Percentiles rank a stretch among this genome's conserved stretches.
Conservation (phyloP, 2,888 invertebrate genomes). For the Tachystola acroxantha region DNA sequence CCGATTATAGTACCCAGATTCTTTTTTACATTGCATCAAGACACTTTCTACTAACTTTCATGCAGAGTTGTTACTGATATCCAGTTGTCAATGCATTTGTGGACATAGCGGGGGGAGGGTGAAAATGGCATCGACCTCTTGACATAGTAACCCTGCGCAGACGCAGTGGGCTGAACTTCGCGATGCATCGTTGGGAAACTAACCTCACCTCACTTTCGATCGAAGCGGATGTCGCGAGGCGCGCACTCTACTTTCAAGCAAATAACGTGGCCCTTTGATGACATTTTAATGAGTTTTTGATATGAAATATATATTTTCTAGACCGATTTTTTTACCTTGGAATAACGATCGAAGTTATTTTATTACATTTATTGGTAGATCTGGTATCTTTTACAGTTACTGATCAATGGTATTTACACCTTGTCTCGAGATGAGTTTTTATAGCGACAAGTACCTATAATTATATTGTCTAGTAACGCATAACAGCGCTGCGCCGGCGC, state of each 20-base stretch:
- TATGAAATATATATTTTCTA: too few relatives aligned
- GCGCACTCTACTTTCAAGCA: constrained; percentile 2
- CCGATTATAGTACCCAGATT: too few relatives aligned
- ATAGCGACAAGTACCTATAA: constrained; percentile 24
- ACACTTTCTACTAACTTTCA: constrained; percentile 12
- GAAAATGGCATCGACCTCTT: constrained; percentile 45
- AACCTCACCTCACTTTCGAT: constrained; percentile 58
- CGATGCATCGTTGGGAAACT: constrained; percentile 45
- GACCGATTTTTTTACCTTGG: too few relatives aligned
- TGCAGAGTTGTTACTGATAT: constrained; percentile 14
- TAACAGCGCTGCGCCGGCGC: constrained; percentile 42
- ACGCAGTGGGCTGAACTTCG: constrained; percentile 42
- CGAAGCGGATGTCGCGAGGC: constrained; percentile 43
- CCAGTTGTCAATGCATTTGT: constrained; percentile 10
- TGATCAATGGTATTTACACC: constrained; percentile 3
- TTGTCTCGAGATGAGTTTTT: constrained; percentile 6
- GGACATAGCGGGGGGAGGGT: constrained; percentile 18
- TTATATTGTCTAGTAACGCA: constrained; percentile 51
- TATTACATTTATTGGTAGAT: too few relatives aligned
- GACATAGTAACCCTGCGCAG: constrained; percentile 54
- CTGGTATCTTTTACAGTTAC: neutral
- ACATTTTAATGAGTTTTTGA: too few relatives aligned
- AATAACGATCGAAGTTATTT: too few relatives aligned
- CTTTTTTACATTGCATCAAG: too few relatives aligned
- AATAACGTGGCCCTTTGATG: too few relatives aligned